Evolutionary conservation across 2,113 vertebrate species (phyloP), one percentile per base, ranked within the genome.

Genomic region (Erpornis zantholeuca): DNA sequence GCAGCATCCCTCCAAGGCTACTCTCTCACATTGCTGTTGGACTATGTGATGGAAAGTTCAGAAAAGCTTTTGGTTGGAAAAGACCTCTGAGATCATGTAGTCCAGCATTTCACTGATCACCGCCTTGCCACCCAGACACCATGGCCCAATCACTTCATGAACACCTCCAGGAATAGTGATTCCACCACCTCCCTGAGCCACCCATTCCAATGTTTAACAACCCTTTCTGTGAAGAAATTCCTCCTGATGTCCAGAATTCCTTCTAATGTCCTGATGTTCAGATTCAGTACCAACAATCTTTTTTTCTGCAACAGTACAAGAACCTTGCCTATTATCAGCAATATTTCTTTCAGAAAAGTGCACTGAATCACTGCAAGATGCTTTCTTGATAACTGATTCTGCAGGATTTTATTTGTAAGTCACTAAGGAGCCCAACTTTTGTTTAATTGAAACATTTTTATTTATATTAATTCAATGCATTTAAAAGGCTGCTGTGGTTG

Each of bases 361-460:
- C 63, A 65, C 29, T 38, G 61, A 76, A 69, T 38, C 72, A 45
- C 35, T 5, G 5, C 27, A 80, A 70, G 49, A 82, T 66, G 21
- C 12, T 82, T 93, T 84, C 86, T 27, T 56, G 20, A 12, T 36
- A 88, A 56, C 52, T 45, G 16, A 24, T 71, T 70, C 27, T 88
- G n/a, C 22, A 88, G 17, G 20, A 56, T 40, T 79, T 28, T 61
- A 57, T 83, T 72, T 23, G 7, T 36, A 78, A 71, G 38, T 88
- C 76, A 94, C 44, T 50, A 36, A 95, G 61, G 8, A 91, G 61
- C 2, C 36, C 71, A 91, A 94, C 25, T 66, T 86, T 94, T 75
- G 53, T 59, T 96, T 94, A 96, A 96, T 94, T 82, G 76, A 31
- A 84, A 11, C 27, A 65, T 90, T 97, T 98, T 91, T 96, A 90